phyloP scores from a whole-genome alignment of 2,113 vertebrate genomes.

The Seriola dumerili region DNA sequence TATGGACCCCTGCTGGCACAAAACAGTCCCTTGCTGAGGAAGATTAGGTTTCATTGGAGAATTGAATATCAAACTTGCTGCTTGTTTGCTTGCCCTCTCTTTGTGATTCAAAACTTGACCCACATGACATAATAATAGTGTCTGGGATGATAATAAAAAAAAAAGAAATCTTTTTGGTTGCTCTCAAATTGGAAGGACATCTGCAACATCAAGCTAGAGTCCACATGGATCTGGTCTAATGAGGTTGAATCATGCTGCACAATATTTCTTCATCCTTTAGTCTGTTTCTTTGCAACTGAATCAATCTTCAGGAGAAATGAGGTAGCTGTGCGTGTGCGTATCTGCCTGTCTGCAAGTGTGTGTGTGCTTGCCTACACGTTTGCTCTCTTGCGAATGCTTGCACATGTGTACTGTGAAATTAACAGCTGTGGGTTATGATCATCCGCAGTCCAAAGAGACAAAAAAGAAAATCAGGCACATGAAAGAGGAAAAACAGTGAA shows the following conservation, averaged over 20 bases:
- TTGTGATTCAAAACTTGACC: constrained; percentile 63
- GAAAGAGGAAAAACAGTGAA: not conserved
- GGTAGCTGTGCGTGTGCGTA: not conserved
- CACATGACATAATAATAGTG: constrained; percentile 66
- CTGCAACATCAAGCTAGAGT: constrained; percentile 41
- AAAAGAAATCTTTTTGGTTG: constrained; percentile 34
- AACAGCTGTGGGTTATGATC: constrained; percentile 55
- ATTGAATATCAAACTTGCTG: constrained; percentile 64
- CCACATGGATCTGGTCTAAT: constrained; percentile 43
- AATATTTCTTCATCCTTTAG: constrained; percentile 32
- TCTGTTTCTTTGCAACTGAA: constrained; percentile 35
- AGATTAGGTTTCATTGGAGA: constrained; percentile 66
- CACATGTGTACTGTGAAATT: constrained; percentile 57
- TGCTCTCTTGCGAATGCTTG: constrained; percentile 21
- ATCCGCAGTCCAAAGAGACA: constrained; percentile 47
- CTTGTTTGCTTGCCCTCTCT: constrained; percentile 48
- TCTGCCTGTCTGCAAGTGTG: not conserved
- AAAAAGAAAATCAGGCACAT: constrained; percentile 26
- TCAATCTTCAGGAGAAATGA: constrained; percentile 34
- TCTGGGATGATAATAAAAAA: constrained; percentile 26
- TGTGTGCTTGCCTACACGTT: not conserved
- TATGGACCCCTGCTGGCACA: constrained; percentile 63
- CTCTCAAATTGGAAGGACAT: constrained; percentile 62
- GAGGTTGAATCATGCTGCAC: constrained; percentile 57
- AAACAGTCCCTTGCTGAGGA: constrained; percentile 63